phyloP scores from a whole-genome alignment of 2,797 vertebrate genomes.

The Oreochromis mossambicus region DNA sequence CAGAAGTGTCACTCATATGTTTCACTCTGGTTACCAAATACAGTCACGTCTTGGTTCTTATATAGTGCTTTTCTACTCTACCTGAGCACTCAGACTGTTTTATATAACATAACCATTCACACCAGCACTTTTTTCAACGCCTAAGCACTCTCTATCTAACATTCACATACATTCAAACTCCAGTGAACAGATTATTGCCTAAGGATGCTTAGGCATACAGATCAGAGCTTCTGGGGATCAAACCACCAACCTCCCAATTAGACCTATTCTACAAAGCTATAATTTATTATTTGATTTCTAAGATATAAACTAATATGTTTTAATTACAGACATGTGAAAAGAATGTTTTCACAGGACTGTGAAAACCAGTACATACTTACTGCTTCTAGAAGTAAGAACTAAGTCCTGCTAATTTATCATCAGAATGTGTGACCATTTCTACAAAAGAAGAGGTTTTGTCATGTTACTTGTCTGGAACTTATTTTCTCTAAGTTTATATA shows the following conservation, averaged over 20 bases:
- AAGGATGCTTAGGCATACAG: neutral
- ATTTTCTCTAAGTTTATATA: neutral
- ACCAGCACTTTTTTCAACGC: neutral
- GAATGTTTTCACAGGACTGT: neutral
- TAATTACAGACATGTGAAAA: neutral
- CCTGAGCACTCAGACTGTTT: neutral
- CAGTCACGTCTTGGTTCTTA: neutral
- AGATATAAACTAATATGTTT: fast-evolving
- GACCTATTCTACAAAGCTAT: neutral
- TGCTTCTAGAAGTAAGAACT: neutral
- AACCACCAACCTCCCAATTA: neutral
- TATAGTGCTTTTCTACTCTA: neutral
- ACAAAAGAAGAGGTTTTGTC: neutral
- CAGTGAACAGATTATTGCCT: neutral
- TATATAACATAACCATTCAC: neutral
- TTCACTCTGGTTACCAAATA: neutral
- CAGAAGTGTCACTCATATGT: neutral
- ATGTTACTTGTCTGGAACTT: neutral
- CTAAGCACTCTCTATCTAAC: neutral
- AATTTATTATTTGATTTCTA: neutral
- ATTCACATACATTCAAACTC: neutral
- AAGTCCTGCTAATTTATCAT: neutral
- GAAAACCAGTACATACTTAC: neutral
- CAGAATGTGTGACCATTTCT: neutral
- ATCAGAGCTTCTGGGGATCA: neutral